Percentiles rank a stretch among this genome's conserved stretches.
These are phyloP conservation scores for Stenoptilia bipunctidactyla DNA, from an alignment of 2,888 invertebrate species.

Conservation along the genomic window DNA sequence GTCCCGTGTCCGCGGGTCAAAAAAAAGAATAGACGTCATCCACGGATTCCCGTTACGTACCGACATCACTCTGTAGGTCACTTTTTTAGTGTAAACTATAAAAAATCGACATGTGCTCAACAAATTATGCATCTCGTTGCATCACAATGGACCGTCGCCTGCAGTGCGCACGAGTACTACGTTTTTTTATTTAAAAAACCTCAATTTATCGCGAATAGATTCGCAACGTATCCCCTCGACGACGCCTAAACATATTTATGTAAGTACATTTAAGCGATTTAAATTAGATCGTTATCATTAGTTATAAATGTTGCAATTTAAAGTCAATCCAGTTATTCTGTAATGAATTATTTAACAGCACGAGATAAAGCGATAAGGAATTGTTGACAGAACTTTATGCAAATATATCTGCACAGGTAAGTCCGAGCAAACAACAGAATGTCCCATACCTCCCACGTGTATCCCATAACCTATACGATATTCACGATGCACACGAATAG, in stretches of 20 bases:
- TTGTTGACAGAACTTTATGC: too few species aligned
- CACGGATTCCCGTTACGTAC: slow-evolving; percentile 49
- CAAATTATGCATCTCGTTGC: slow-evolving; percentile 66
- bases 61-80: slow-evolving; percentile 50
- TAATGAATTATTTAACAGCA: too few species aligned
- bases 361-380: too few species aligned
- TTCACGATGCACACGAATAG: slow-evolving; percentile 39
- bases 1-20: slow-evolving; percentile 56
- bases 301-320: too few species aligned
- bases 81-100: slow-evolving; percentile 24
- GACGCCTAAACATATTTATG: too few species aligned
- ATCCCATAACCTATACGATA: slow-evolving; percentile 20
- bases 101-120: slow-evolving; percentile 64
- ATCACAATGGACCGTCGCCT: slow-evolving; percentile 46
- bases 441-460: slow-evolving; percentile 12
- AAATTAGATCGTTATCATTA: too few species aligned
- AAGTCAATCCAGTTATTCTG: too few species aligned
- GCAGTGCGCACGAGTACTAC: slow-evolving; percentile 43
- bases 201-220: not conserved
- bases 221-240: not conserved
- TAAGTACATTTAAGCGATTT: too few species aligned
- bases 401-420: too few species aligned
- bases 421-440: too few species aligned
- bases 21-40: slow-evolving; percentile 52
- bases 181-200: slow-evolving; percentile 39